Evolutionary conservation across 1,140 invertebrate genomes (phyloP), one percentile per base, ranked within the genome.

Genomic region (Chlorops oryzae): DNA sequence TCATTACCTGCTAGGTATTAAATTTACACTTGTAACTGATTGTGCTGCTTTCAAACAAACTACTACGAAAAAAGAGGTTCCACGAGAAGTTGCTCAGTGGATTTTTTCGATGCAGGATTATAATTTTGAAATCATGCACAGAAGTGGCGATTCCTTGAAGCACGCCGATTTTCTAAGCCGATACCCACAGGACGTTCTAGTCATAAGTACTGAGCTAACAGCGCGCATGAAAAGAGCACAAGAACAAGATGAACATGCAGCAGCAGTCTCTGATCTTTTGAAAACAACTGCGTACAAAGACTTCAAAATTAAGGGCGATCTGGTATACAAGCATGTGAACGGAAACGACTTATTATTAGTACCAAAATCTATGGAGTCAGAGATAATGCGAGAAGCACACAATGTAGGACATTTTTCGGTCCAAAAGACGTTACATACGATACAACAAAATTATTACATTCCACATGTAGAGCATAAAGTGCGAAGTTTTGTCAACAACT

Each of bases 151-250:
- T n/a, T n/a, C n/a, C n/a, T n/a, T 0, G 63, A 61, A 52, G 6
- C 66, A 72, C 47, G 71, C 72, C 1, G 73, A 73, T 58, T 64
- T 52, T 47, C 41, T 76, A 1, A 75, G 71, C 47, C 50, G 71
- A 50, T 59, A 67, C 45, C 66, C 67, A 17, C 50, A 59, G 6
- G 27, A 7, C n/a, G 52, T 59, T 22, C 10, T 37, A 5, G 20
- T 15, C 7, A 51, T 58, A 17, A 44, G 21, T 7, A 27, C 49
- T 2, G 43, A 28, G 37, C 15, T 50, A 5, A n/a, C 25, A 10
- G 32, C 17, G 3, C 4, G 23, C 10, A 3, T 53, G 10, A 18
- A n/a, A 42, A 21, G 12, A 21, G 38, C 39, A 1, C 52, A 55
- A 18, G 18, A 47, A 20, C 24, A 38, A 7, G 48, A 51, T 22